Percentiles rank a stretch among this genome's conserved stretches.
These are phyloP conservation scores for Chymomyza procnemis DNA, from an alignment of 2,888 invertebrate species.

Conservation along the genomic window DNA sequence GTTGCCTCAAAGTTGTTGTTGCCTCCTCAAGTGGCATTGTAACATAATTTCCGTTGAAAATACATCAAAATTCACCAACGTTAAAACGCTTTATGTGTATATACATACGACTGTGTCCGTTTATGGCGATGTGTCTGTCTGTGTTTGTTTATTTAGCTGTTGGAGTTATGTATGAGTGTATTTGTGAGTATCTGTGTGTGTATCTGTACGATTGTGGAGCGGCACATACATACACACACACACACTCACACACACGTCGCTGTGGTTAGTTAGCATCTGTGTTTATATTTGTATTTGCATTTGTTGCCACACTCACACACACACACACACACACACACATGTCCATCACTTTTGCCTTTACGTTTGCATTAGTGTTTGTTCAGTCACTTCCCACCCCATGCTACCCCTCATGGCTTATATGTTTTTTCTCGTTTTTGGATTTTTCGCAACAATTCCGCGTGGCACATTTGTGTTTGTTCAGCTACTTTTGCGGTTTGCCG, in stretches of 20 bases:
- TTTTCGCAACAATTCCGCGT: constrained; percentile 54
- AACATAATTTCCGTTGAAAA: constrained; percentile 69
- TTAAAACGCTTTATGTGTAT: constrained; percentile 53
- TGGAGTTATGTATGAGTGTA: neutral
- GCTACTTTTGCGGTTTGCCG: constrained; percentile 76
- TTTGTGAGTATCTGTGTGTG: constrained; percentile 1
- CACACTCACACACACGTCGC: too few species aligned
- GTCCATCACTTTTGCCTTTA: neutral
- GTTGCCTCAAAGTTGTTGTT: constrained; percentile 16
- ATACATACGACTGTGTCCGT: constrained; percentile 8
- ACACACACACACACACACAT: constrained; percentile 21
- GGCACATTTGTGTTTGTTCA: constrained; percentile 73
- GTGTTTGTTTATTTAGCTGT: constrained; percentile 38
- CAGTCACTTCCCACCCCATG: neutral
- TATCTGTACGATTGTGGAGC: constrained; percentile 3
- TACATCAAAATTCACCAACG: constrained; percentile 61
- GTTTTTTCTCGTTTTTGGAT: neutral
- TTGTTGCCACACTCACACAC: constrained; percentile 41
- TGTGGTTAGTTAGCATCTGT: constrained; percentile 73
- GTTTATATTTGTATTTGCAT: constrained; percentile 70
- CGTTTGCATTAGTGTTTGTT: neutral
- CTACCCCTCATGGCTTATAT: neutral
- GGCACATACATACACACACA: too few species aligned
- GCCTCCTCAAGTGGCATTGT: constrained; percentile 54
- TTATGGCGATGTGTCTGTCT: neutral